phyloP scores from a whole-genome alignment of 2,888 invertebrate species.

The Stenodema calcarata region DNA sequence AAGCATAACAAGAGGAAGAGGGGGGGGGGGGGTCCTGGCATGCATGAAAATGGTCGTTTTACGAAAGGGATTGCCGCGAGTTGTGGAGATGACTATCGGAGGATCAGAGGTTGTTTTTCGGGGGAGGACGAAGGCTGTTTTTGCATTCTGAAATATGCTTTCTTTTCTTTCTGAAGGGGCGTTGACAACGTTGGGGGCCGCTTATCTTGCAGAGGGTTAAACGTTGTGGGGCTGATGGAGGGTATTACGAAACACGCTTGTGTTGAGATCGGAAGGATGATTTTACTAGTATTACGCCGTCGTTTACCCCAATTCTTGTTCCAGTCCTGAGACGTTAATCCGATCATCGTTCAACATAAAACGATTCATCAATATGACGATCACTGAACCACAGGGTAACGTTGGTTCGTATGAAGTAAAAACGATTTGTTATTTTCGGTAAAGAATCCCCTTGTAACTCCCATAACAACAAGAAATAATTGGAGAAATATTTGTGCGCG shows the following conservation, averaged over 20 bases:
- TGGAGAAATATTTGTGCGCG: no score
- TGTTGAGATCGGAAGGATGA: no score
- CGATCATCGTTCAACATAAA: no score
- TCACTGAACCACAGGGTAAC: no score
- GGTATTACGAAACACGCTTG: background rate
- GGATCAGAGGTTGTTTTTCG: background rate
- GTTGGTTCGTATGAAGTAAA: no score
- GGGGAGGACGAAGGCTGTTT: background rate
- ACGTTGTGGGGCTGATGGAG: background rate
- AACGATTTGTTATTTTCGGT: no score
- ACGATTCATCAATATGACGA: no score
- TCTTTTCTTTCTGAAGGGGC: background rate
- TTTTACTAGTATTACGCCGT: no score
- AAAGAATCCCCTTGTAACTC: no score
- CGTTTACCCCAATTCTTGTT: no score
- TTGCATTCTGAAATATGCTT: conserved; percentile 2
- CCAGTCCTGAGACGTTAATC: no score
- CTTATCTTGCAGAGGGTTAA: background rate
- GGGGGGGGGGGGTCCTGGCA: background rate
- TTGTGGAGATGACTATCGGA: background rate
- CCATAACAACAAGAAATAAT: no score
- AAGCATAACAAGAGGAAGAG: background rate
- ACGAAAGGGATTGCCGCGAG: background rate
- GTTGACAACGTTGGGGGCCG: background rate
- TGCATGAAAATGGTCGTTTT: conserved; percentile 18